phyloP scores from a whole-genome alignment of 2,113 vertebrate species.

The Passer montanus region DNA sequence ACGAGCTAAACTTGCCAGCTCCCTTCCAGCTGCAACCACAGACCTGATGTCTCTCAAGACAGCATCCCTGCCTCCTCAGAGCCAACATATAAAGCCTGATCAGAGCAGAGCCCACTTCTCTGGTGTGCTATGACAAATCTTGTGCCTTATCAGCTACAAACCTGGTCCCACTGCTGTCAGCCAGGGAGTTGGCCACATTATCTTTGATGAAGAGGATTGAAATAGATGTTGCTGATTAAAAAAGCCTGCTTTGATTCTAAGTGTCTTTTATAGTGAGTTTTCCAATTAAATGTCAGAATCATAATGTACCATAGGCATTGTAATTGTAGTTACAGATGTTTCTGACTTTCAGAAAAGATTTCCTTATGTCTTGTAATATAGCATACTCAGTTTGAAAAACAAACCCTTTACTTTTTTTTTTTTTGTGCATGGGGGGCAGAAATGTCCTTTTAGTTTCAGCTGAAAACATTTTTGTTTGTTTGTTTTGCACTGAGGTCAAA shows the following conservation, averaged over 20 bases:
- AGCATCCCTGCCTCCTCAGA: background rate
- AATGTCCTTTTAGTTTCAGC: background rate
- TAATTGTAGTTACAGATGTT: constrained; percentile 49
- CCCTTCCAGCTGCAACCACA: background rate
- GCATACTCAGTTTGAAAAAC: background rate
- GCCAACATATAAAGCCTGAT: background rate
- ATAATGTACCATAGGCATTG: background rate
- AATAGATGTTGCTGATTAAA: background rate
- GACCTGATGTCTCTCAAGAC: background rate
- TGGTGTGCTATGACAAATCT: background rate
- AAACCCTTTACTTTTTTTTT: background rate
- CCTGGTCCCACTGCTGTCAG: background rate
- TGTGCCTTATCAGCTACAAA: background rate
- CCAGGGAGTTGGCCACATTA: background rate
- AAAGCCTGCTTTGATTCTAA: constrained; percentile 6
- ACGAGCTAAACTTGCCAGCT: background rate
- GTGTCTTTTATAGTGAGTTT: background rate
- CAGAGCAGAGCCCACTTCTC: background rate
- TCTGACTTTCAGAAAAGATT: constrained; percentile 51
- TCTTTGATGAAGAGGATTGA: background rate
- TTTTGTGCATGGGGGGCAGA: background rate
- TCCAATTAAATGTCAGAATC: constrained; percentile 30
- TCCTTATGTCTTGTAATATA: constrained; percentile 33
- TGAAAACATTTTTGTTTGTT: background rate
- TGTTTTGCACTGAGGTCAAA: background rate